phyloP scores from a whole-genome alignment of 2,113 vertebrate genomes.

The Coptodon rendalli region DNA sequence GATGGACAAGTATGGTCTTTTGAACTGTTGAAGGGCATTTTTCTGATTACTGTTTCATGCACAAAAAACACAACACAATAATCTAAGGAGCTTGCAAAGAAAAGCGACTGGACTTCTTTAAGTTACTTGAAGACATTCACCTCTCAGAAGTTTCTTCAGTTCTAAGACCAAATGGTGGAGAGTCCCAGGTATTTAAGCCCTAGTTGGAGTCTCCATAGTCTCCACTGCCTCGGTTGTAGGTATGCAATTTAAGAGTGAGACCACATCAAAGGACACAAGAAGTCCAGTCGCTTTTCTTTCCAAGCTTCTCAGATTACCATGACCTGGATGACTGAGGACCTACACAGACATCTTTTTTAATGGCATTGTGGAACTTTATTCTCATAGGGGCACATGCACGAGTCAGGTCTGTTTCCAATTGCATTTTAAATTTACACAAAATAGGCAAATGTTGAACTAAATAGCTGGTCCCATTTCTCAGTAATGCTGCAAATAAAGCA shows the following conservation, averaged over 20 bases:
- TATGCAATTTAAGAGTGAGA: not conserved
- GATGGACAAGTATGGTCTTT: constrained; percentile 89
- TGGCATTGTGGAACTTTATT: not conserved
- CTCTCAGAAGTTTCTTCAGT: not conserved
- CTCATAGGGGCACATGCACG: not conserved
- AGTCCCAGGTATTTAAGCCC: not conserved
- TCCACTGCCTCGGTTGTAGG: not conserved
- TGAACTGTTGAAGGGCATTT: not conserved
- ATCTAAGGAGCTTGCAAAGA: not conserved
- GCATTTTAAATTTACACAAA: not conserved
- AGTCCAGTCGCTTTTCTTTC: not conserved
- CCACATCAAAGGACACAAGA: not conserved
- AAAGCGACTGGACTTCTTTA: not conserved
- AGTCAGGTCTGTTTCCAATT: not conserved
- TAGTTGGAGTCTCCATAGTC: not conserved
- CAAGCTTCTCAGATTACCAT: not conserved
- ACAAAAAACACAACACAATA: not conserved
- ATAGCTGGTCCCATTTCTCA: not conserved
- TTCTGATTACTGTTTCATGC: not conserved
- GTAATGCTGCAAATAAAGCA: not conserved
- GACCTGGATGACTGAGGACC: not conserved
- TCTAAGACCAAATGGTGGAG: not conserved
- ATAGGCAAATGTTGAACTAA: not conserved
- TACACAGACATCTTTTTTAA: not conserved
- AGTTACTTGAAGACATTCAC: not conserved